Base-by-base conservation (phyloP, 2,113 vertebrate species). In the Eulemur rufifrons region DNA sequence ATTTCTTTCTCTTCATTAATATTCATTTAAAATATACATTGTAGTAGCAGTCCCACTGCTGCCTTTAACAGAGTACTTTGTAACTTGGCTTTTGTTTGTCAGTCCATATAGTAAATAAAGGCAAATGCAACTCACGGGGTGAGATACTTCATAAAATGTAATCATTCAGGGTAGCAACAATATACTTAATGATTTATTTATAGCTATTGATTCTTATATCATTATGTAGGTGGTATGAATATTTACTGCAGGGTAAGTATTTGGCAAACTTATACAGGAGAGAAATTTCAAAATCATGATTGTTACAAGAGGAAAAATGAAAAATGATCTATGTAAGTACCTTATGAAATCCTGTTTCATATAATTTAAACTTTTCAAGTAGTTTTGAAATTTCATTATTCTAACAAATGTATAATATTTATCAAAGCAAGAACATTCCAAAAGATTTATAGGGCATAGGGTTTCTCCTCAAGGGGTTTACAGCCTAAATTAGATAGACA, bases 111-210 rank as follows among this genome's bases (percentile, higher is more conserved):
- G 76, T 78, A 97, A 95, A 89, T 68, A 86, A 97, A 88, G 42
- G 2, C 56, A 93, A 95, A 96, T 91, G 29, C 23, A 95, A 89
- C 66, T 95, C 80, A 92, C 20, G 63, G 42, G 14, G 27, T 9
- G 21, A 96, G 63, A 94, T 71, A 81, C 29, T 73, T 95, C 59
- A 69, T 73, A 96, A 95, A 97, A 73, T 32, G 69, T 56, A 95
- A 92, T 77, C 45, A 95, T 56, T 23, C 39, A 52, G 82, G 88
- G 45, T 85, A 83, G 39, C 88, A 94, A 95, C 81, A 97, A 95
- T 94, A 88, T 6, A 21, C 6, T 84, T 89, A 95, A 97, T 74
- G 81, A 95, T 86, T 97, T 84, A 92, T 84, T 82, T 95, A 96
- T 17, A 94, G 34, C 71, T 94, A 88, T n/a, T 91, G 61, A 66